Percentiles rank a stretch among this genome's conserved stretches.
phyloP scores from a whole-genome alignment of 1,140 invertebrate genomes.

The Druon quercuslanigerum region DNA sequence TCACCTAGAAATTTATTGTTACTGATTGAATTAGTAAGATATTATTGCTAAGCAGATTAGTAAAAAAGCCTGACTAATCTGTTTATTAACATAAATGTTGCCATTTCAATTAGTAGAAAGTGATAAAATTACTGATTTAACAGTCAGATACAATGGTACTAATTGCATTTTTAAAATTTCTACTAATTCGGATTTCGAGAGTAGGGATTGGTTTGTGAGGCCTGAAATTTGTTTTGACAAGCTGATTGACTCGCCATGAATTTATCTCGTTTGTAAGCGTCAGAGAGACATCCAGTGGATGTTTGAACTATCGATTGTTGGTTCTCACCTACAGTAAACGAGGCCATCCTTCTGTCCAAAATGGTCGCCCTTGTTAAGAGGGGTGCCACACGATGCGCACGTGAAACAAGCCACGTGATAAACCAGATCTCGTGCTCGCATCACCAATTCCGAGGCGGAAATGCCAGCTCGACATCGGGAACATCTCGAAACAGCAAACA shows the following conservation, averaged over 20 bases:
- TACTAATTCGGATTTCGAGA: no score
- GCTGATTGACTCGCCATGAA: background rate
- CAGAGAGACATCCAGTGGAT: background rate
- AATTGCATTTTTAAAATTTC: no score
- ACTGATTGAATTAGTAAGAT: no score
- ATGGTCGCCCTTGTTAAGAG: slow-evolving; percentile 89
- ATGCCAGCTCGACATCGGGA: slow-evolving; percentile 89
- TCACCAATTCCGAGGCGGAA: slow-evolving; percentile 92
- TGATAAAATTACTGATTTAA: no score
- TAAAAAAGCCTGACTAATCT: no score
- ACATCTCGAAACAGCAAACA: slow-evolving; percentile 88
- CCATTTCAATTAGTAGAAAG: no score
- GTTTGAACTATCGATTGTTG: background rate
- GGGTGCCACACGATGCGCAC: slow-evolving; percentile 88
- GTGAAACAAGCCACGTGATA: slow-evolving; percentile 95
- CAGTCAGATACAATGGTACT: no score
- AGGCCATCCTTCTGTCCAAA: slow-evolving; percentile 89
- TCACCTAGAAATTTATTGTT: no score
- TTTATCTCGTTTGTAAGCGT: background rate
- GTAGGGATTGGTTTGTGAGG: no score
- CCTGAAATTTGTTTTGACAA: background rate
- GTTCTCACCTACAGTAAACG: slow-evolving; percentile 83
- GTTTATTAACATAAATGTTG: no score
- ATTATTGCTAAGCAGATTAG: no score
- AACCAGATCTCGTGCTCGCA: slow-evolving; percentile 90